Base-by-base conservation (phyloP, 2,888 invertebrate species). In the Pyrocoelia pectoralis region DNA sequence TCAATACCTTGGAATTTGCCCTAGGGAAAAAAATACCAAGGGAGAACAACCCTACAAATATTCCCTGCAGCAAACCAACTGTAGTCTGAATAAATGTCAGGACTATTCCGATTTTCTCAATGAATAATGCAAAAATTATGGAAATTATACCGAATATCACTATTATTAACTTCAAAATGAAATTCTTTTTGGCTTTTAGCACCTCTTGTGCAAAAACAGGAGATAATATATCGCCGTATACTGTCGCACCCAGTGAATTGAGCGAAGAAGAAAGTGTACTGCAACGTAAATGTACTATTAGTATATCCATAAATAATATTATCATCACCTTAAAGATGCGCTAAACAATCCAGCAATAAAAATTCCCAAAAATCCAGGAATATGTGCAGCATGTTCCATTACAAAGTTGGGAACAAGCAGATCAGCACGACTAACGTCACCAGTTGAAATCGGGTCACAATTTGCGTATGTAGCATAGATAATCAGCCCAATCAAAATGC, bases 311-410 rank as follows among this genome's bases (percentile, higher is more conserved):
- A 28, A 52, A 19, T 4, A n/a, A n/a, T n/a, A n/a, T n/a, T n/a
- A n/a, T n/a, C 33, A 2, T 46, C 76, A 85, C 85, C 86, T 88
- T 17, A 92, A 83, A 0, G 90, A 90, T 0, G 92, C 90, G 73
- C 89, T 89, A 70, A 92, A 90, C 38, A 92, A 84, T 17, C 91
- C 88, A 18, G 92, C 90, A 2, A 91, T 85, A 72, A 93, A 92
- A 40, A 92, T 83, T 2, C 92, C 92, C 15, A 90, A 87, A 50
- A 92, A 83, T 0, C 92, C 92, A 13, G 89, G 88, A 72, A 89
- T 84, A 76, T 85, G 81, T 1, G n/a, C n/a, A n/a, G n/a, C n/a
- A n/a, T n/a, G n/a, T n/a, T n/a, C n/a, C n/a, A n/a, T n/a, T n/a
- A n/a, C n/a, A n/a, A n/a, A n/a, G n/a, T n/a, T n/a, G n/a, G n/a